Conservation (phyloP, 2,113 vertebrate genomes). For the Hippocampus barbouri region DNA sequence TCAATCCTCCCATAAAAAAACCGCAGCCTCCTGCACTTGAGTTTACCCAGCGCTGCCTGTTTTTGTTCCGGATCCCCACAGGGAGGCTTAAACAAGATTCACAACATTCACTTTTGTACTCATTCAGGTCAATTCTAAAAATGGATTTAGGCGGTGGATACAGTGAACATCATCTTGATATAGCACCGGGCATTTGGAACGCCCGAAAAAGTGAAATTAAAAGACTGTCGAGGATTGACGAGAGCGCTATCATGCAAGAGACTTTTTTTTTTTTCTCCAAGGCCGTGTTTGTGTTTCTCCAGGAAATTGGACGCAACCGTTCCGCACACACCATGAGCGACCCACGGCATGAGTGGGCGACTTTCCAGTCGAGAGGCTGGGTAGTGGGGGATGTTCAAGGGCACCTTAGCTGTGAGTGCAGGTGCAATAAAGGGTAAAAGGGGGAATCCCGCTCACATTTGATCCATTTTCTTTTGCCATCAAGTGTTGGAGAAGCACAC, state of each 20-base stretch:
- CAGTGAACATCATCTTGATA: not conserved
- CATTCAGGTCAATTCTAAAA: conserved; percentile 2
- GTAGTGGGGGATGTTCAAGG: not conserved
- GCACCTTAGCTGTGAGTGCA: not conserved
- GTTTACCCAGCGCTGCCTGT: not conserved
- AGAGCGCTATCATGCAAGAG: not conserved
- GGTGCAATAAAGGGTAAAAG: not conserved
- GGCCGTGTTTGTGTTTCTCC: not conserved
- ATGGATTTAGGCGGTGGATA: not conserved
- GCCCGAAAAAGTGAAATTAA: too few species aligned
- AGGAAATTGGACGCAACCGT: not conserved
- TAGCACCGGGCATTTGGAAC: too few species aligned
- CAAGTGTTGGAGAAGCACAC: conserved; percentile 19
- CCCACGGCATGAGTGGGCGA: not conserved
- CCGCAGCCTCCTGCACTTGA: not conserved
- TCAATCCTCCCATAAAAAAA: conserved; percentile 1
- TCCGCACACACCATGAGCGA: not conserved
- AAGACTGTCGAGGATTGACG: too few species aligned
- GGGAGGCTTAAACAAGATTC: conserved; percentile 1
- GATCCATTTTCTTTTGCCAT: conserved; percentile 11
- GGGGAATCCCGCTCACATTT: not conserved
- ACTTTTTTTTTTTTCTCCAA: too few species aligned
- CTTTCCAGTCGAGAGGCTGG: not conserved
- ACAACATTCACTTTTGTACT: not conserved
- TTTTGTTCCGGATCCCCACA: not conserved